Evolutionary conservation across 2,888 invertebrate species (phyloP).

Genomic region (Timema podura): DNA sequence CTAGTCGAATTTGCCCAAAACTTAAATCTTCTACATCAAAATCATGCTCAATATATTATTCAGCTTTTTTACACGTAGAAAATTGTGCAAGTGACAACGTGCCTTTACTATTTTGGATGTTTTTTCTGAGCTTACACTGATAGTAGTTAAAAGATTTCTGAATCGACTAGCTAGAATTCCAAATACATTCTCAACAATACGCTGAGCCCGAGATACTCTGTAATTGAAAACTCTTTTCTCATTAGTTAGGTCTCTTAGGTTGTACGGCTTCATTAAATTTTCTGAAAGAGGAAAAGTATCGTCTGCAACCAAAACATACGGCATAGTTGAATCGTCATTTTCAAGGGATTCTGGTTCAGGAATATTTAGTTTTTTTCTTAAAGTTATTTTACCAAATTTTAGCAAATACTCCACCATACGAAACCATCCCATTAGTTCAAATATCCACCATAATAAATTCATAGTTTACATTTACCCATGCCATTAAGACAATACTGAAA

Average conservation of each 20-base stretch:
- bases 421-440: too few species aligned
- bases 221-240: slow-evolving; percentile 11
- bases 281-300: not conserved
- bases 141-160: not conserved
- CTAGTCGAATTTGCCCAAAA: too few species aligned
- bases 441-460: too few species aligned
- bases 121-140: not conserved
- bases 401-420: too few species aligned
- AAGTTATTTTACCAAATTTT: too few species aligned
- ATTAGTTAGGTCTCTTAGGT: not conserved
- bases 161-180: not conserved
- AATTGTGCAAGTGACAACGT: slow-evolving; percentile 2
- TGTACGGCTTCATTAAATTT: not conserved
- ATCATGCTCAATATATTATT: too few species aligned
- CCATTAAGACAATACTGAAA: too few species aligned
- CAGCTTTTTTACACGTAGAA: too few species aligned
- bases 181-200: slow-evolving; percentile 6
- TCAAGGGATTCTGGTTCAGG: not conserved
- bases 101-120: not conserved
- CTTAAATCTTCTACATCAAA: too few species aligned
- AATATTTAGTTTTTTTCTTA: not conserved
- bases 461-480: too few species aligned
- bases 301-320: slow-evolving; percentile 7
- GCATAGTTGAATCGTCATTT: not conserved
- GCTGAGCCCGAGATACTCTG: not conserved